Evolutionary conservation across 1,140 invertebrate species (phyloP).

Genomic region (Colletes gigas): DNA sequence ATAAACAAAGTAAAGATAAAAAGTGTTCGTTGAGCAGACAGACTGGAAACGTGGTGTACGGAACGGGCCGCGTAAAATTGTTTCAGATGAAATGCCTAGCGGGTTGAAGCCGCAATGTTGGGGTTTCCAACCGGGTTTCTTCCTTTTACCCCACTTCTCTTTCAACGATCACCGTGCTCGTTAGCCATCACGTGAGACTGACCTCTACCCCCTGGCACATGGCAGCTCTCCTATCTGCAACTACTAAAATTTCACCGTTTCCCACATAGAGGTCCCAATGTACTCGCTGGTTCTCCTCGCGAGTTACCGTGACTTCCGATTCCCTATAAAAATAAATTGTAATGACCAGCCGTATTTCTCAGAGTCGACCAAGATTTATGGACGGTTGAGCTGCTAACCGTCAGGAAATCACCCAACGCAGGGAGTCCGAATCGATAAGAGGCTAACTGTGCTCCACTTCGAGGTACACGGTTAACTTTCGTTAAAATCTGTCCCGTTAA

Average conservation of each 20-base stretch:
- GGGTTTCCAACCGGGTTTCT: slow-evolving; percentile 34
- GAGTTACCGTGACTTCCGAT: slow-evolving; percentile 41
- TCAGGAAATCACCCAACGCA: not conserved
- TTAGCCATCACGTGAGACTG: slow-evolving; percentile 65
- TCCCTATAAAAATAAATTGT: slow-evolving; percentile 67
- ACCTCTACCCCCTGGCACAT: slow-evolving; percentile 52
- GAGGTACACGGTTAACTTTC: no score
- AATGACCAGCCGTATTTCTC: slow-evolving; percentile 53
- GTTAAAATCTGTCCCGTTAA: no score
- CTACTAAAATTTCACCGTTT: slow-evolving; percentile 34
- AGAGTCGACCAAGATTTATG: slow-evolving; percentile 55
- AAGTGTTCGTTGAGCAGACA: slow-evolving; percentile 20
- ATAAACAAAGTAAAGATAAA: slow-evolving; percentile 30
- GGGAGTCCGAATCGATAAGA: not conserved
- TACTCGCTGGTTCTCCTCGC: slow-evolving; percentile 44
- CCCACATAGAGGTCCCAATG: slow-evolving; percentile 59
- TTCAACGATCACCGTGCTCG: slow-evolving; percentile 53
- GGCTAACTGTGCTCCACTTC: not conserved
- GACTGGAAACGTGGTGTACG: not conserved
- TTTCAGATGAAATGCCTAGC: slow-evolving; percentile 52
- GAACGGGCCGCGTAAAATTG: slow-evolving; percentile 57
- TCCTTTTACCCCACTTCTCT: slow-evolving; percentile 45
- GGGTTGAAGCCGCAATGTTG: slow-evolving; percentile 56
- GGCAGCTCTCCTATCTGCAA: slow-evolving; percentile 43
- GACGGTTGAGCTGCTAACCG: slow-evolving; percentile 28